Evolutionary conservation across 1,140 invertebrate species (phyloP).

Genomic region (Drosophila ananassae): DNA sequence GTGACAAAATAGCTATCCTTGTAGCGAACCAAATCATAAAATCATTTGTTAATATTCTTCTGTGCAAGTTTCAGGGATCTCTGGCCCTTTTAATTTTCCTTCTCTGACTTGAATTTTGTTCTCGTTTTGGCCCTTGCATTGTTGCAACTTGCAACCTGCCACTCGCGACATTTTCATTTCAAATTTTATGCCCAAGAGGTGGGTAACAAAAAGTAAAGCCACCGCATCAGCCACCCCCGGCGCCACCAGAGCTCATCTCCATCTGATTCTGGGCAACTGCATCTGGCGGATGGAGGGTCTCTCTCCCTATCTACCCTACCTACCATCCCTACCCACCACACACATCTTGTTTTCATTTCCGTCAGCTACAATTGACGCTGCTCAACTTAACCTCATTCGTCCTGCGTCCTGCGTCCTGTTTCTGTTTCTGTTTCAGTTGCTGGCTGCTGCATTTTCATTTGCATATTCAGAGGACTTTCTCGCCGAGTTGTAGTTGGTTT

Average conservation of each 20-base stretch:
- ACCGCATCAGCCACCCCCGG: slow-evolving; percentile 4
- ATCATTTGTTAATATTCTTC: neutral
- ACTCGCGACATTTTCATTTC: slow-evolving; percentile 80
- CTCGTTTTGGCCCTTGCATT: slow-evolving; percentile 47
- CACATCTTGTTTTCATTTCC: slow-evolving; percentile 82
- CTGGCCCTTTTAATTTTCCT: neutral
- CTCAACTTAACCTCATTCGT: slow-evolving; percentile 82
- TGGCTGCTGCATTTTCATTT: slow-evolving; percentile 72
- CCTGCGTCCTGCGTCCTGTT: slow-evolving; percentile 42
- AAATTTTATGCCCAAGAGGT: slow-evolving; percentile 79
- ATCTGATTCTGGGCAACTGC: slow-evolving; percentile 13
- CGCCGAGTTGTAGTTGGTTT: slow-evolving; percentile 53
- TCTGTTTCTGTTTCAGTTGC: slow-evolving; percentile 40
- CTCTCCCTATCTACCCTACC: neutral
- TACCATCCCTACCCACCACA: slow-evolving; percentile 11
- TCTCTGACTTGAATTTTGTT: slow-evolving; percentile 7
- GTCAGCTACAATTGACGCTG: slow-evolving; percentile 82
- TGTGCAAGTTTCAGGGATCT: no score
- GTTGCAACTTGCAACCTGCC: slow-evolving; percentile 61
- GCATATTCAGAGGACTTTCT: slow-evolving; percentile 68
- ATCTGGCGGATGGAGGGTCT: slow-evolving; percentile 5
- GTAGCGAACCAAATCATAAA: neutral
- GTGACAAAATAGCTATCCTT: neutral
- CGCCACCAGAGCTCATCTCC: slow-evolving; percentile 11
- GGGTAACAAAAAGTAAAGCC: slow-evolving; percentile 68